A percentile compares a stretch with the other conserved stretches of the same genome.
Evolutionary conservation across 2,113 vertebrate genomes (phyloP).

Genomic region (Dasyurus viverrinus): DNA sequence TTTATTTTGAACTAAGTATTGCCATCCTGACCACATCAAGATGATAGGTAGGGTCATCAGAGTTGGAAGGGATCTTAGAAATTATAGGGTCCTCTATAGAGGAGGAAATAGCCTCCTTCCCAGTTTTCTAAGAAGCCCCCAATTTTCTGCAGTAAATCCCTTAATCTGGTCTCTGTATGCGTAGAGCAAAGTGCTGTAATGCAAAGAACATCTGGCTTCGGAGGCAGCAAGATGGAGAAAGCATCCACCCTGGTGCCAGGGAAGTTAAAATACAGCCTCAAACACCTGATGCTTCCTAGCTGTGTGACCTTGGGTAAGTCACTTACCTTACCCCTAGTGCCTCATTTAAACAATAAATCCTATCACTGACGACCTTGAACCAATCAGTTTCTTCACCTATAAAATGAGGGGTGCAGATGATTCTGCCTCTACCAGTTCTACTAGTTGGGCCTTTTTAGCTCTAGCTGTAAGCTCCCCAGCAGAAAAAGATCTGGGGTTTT

Average conservation of each 20-base stretch:
- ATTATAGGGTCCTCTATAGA: neutral
- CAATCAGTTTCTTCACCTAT: neutral
- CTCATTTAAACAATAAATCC: neutral
- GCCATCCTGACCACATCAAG: neutral
- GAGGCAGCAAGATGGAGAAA: too few relatives aligned
- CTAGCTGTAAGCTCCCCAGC: neutral
- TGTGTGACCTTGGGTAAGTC: too few relatives aligned
- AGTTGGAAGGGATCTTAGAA: neutral
- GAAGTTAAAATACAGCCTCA: too few relatives aligned
- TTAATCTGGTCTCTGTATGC: neutral
- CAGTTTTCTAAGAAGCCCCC: neutral
- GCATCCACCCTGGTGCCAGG: too few relatives aligned
- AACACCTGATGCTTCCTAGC: too few relatives aligned
- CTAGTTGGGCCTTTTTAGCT: neutral
- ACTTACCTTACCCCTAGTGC: too few relatives aligned
- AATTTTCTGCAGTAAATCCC: neutral
- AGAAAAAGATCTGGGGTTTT: neutral
- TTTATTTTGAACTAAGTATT: too few relatives aligned
- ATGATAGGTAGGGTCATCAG: neutral
- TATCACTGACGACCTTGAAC: neutral
- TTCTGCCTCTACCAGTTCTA: neutral
- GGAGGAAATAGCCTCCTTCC: neutral
- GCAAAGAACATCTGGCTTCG: neutral
- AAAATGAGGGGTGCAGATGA: neutral
- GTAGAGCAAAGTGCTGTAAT: neutral